A percentile compares a stretch with the other conserved stretches of the same genome.
Evolutionary conservation across 1,140 invertebrate species (phyloP).

Genomic region (Globodera rostochiensis): DNA sequence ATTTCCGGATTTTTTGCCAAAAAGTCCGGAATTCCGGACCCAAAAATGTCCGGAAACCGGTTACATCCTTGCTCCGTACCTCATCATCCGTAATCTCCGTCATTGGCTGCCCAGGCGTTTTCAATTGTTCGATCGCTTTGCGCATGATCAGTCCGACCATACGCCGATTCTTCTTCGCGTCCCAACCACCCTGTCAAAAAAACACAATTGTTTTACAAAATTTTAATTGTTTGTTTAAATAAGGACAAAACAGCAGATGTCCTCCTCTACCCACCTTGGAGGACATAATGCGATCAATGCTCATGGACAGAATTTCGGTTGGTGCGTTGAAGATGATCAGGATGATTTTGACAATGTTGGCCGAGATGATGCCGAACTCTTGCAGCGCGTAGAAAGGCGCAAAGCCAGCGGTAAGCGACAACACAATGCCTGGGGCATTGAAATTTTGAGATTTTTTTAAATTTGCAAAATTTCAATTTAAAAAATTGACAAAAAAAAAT

Average conservation of each 20-base stretch:
- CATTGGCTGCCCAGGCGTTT: background rate
- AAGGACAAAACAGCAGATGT: no score
- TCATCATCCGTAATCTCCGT: background rate
- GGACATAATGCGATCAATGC: background rate
- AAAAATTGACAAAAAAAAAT: no score
- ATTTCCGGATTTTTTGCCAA: no score
- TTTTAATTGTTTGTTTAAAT: no score
- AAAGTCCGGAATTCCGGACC: no score
- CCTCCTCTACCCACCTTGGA: background rate
- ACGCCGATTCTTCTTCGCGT: background rate
- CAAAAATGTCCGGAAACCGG: background rate
- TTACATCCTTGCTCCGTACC: background rate
- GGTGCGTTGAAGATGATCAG: conserved; percentile 23
- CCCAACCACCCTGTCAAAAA: no score
- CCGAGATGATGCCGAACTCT: background rate
- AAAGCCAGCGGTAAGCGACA: background rate
- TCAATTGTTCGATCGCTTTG: conserved; percentile 3
- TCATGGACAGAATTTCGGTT: conserved; percentile 18
- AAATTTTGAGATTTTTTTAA: no score
- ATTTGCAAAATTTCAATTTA: no score
- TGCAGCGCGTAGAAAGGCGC: background rate
- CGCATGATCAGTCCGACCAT: conserved; percentile 9
- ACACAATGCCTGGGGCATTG: background rate
- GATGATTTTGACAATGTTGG: background rate
- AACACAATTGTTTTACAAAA: no score